These are phyloP conservation scores for Scaeva pyrastri DNA, from an alignment of 2,888 invertebrate species.

Conservation along the genomic window DNA sequence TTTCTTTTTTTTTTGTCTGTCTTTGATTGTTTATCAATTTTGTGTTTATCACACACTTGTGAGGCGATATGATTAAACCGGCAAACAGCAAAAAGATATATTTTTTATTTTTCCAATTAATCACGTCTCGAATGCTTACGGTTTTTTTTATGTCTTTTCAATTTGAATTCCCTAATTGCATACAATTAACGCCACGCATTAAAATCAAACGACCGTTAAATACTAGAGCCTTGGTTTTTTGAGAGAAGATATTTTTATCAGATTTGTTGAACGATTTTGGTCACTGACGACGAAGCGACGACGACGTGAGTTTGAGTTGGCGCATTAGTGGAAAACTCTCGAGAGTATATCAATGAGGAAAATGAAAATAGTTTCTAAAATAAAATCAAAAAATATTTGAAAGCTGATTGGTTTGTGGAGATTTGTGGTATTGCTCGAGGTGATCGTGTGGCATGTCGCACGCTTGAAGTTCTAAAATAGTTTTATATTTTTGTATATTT, in stretches of 20 bases:
- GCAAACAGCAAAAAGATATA: neutral
- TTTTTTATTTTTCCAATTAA: slow-evolving; percentile 27
- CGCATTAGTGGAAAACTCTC: slow-evolving; percentile 54
- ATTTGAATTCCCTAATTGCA: neutral
- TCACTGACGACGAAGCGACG: no score
- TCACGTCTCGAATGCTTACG: slow-evolving; percentile 7
- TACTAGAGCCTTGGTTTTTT: slow-evolving; percentile 42
- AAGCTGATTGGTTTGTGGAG: slow-evolving; percentile 36
- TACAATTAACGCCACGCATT: slow-evolving; percentile 45
- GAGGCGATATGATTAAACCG: slow-evolving; percentile 4
- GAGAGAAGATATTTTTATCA: slow-evolving; percentile 22
- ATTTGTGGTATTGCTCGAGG: slow-evolving; percentile 20
- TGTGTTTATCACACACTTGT: slow-evolving; percentile 33
- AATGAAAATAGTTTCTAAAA: slow-evolving; percentile 51
- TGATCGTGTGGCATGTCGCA: slow-evolving; percentile 40
- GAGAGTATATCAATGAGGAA: neutral
- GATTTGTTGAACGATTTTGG: slow-evolving; percentile 2
- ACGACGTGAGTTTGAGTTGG: slow-evolving; percentile 43
- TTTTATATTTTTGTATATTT: slow-evolving; percentile 11
- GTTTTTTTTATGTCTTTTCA: slow-evolving; percentile 19
- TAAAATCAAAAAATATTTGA: slow-evolving; percentile 11
- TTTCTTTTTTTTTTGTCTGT: neutral
- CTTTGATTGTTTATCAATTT: slow-evolving; percentile 44
- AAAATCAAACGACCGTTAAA: slow-evolving; percentile 55
- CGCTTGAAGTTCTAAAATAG: slow-evolving; percentile 40